These are phyloP conservation scores for Ceratosolen fusciceps DNA, from an alignment of 1,140 invertebrate species.

Conservation along the genomic window DNA sequence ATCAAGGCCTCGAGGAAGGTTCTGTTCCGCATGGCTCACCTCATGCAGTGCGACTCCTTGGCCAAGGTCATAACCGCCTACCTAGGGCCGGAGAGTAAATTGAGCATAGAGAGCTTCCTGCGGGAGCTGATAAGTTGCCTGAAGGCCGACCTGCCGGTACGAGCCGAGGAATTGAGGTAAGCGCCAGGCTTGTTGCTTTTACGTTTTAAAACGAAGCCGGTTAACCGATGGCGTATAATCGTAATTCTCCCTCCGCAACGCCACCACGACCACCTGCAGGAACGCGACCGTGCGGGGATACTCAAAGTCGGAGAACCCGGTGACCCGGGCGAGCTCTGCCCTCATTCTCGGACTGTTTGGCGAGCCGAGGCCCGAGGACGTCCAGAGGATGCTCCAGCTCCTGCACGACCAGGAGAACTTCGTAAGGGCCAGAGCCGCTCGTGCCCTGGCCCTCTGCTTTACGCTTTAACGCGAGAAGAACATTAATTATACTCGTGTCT, in stretches of 20 bases:
- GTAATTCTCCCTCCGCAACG: too few relatives aligned
- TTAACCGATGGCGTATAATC: too few relatives aligned
- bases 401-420: constrained; percentile 73
- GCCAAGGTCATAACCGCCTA: constrained; percentile 52
- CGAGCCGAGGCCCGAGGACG: constrained; percentile 60
- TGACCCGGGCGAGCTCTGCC: constrained; percentile 61
- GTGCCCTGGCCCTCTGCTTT: constrained; percentile 71
- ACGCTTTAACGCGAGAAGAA: constrained; percentile 50
- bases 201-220: too few relatives aligned
- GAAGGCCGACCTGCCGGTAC: constrained; percentile 58
- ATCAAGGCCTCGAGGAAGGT: constrained; percentile 59
- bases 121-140: constrained; percentile 60
- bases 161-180: constrained; percentile 63
- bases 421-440: constrained; percentile 75
- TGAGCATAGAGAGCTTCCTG: constrained; percentile 59
- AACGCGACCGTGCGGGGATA: constrained; percentile 64
- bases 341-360: constrained; percentile 64
- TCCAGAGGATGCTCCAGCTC: constrained; percentile 75
- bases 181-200: too few relatives aligned
- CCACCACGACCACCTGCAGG: too few relatives aligned
- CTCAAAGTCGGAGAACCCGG: constrained; percentile 61
- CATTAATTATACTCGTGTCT: too few relatives aligned
- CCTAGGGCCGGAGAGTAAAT: constrained; percentile 50
- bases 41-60: constrained; percentile 57
- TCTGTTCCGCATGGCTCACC: constrained; percentile 54